Conservation (phyloP, 2,113 vertebrate genomes). For the Alosa alosa region DNA sequence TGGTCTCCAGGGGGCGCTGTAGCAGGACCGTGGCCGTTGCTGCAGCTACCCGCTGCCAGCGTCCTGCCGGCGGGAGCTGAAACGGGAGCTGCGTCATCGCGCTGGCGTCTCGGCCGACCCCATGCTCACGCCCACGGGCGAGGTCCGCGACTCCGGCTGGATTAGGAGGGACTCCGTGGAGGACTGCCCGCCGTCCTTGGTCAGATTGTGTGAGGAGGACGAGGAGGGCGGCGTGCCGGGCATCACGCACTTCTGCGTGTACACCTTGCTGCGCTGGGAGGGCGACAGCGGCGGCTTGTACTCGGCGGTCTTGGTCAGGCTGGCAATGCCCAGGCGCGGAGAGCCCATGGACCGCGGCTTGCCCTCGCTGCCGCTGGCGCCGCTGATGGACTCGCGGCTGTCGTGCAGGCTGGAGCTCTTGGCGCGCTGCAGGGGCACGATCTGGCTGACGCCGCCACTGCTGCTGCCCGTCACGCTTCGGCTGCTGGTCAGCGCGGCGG, state of each 20-base stretch:
- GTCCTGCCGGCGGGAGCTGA: no score
- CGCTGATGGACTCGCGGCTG: constrained; percentile 78
- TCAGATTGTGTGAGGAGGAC: constrained; percentile 71
- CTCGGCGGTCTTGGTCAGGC: constrained; percentile 90
- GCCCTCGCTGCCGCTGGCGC: constrained; percentile 73
- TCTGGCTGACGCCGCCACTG: constrained; percentile 65
- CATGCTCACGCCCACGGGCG: constrained; percentile 83
- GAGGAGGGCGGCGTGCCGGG: constrained; percentile 66
- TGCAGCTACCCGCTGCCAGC: no score
- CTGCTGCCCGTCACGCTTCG: constrained; percentile 80
- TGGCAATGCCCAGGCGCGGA: constrained; percentile 89
- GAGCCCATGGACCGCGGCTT: constrained; percentile 91
- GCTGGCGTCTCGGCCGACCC: constrained; percentile 71
- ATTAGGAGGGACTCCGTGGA: constrained; percentile 77
- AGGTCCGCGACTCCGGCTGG: constrained; percentile 81
- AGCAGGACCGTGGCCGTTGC: constrained; percentile 78
- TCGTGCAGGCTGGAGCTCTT: constrained; percentile 79
- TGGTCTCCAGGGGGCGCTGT: constrained; percentile 78
- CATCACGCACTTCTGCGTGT: constrained; percentile 92
- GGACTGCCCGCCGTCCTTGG: constrained; percentile 73
- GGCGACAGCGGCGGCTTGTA: constrained; percentile 88
- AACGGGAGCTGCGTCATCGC: no score
- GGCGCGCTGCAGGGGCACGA: constrained; percentile 68
- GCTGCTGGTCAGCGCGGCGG: constrained; percentile 71
- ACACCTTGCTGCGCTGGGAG: constrained; percentile 94